phyloP scores from a whole-genome alignment of 2,113 vertebrate genomes.

The Esox niger region DNA sequence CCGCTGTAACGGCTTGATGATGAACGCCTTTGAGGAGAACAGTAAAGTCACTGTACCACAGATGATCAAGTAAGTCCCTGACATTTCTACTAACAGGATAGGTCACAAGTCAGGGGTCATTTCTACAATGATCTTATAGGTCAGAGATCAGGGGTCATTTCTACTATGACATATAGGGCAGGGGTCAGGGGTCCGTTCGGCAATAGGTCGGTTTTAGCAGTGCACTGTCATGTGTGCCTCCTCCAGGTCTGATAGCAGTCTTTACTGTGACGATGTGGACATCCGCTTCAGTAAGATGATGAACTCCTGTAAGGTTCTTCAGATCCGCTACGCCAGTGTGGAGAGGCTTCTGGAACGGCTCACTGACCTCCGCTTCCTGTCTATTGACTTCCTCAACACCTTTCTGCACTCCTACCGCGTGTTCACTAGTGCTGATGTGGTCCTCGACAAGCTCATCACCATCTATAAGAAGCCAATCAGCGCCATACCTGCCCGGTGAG shows the following conservation, averaged over 20 bases:
- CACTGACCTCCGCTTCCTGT: slow-evolving; percentile 94
- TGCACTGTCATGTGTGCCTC: background rate
- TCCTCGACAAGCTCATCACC: slow-evolving; percentile 95
- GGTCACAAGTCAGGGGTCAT: too few species aligned
- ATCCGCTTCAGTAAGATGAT: slow-evolving; percentile 99
- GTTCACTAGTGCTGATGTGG: slow-evolving; percentile 87
- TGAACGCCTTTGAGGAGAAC: slow-evolving; percentile 97
- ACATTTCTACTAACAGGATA: too few species aligned
- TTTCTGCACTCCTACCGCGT: slow-evolving; percentile 97
- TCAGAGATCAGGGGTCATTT: background rate
- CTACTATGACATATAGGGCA: too few species aligned
- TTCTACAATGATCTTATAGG: too few species aligned
- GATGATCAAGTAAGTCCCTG: slow-evolving; percentile 92
- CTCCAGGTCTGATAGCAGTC: slow-evolving; percentile 93
- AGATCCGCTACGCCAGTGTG: slow-evolving; percentile 97
- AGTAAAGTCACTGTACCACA: slow-evolving; percentile 95
- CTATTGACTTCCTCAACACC: slow-evolving; percentile 97
- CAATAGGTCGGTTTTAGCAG: background rate
- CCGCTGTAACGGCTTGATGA: slow-evolving; percentile 97
- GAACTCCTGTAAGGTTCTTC: slow-evolving; percentile 98
- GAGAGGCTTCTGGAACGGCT: slow-evolving; percentile 90
- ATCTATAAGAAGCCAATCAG: slow-evolving; percentile 98
- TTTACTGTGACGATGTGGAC: slow-evolving; percentile 97
- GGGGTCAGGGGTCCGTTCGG: too few species aligned
- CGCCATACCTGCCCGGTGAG: slow-evolving; percentile 91